A percentile compares a stretch with the other conserved stretches of the same genome.
These are phyloP conservation scores for Lymantria monacha DNA, from an alignment of 2,888 invertebrate species.

Conservation along the genomic window DNA sequence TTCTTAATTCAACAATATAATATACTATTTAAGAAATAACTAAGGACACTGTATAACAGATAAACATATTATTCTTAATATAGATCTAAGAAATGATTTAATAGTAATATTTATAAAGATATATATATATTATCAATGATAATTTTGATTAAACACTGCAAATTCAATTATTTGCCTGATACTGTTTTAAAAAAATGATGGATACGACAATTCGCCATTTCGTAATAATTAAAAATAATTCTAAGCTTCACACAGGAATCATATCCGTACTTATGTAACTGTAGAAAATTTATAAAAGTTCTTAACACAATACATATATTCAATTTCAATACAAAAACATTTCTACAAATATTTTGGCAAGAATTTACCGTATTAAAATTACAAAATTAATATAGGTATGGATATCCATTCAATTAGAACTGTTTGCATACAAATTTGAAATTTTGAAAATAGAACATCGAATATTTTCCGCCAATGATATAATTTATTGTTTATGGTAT, in stretches of 20 bases:
- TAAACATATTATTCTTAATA: neutral
- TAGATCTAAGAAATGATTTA: neutral
- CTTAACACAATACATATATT: neutral
- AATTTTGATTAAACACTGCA: neutral
- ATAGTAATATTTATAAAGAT: neutral
- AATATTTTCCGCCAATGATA: neutral
- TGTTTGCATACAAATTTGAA: slow-evolving; percentile 2
- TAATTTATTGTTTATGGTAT: neutral
- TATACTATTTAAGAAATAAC: neutral
- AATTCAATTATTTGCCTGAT: neutral
- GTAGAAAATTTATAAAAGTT: neutral
- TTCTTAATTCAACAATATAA: slow-evolving; percentile 7
- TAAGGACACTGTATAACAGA: neutral
- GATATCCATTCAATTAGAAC: slow-evolving; percentile 7
- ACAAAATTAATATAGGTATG: slow-evolving; percentile 10
- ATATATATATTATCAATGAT: no score
- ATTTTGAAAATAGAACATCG: neutral
- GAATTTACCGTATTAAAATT: slow-evolving; percentile 5
- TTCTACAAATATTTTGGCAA: slow-evolving; percentile 16
- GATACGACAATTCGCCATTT: neutral
- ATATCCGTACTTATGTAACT: neutral
- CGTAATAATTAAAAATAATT: neutral
- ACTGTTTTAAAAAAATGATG: neutral
- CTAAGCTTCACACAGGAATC: neutral
- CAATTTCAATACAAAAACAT: neutral